phyloP scores from a whole-genome alignment of 2,797 vertebrate species.

The Argentina silus region DNA sequence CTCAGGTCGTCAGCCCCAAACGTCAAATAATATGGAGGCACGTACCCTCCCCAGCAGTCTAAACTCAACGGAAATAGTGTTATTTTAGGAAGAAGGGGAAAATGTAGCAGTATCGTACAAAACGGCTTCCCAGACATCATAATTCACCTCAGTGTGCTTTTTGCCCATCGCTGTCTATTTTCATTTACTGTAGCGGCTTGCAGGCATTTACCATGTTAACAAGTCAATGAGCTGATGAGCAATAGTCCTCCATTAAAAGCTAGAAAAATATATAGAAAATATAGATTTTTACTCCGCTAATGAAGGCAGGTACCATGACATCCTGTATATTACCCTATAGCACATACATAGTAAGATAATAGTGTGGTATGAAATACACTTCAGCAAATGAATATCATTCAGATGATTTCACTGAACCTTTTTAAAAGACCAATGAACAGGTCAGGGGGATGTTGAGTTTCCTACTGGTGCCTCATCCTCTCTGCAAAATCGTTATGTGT shows the following conservation, averaged over 20 bases:
- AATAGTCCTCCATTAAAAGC: too few relatives aligned
- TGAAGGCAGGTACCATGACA: too few relatives aligned
- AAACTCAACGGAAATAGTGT: slow-evolving; percentile 4
- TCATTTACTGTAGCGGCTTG: too few relatives aligned
- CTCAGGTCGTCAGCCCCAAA: background rate
- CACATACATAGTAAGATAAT: too few relatives aligned
- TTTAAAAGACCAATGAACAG: background rate
- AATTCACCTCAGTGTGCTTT: background rate
- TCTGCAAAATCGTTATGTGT: background rate
- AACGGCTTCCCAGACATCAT: background rate
- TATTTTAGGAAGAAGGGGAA: background rate
- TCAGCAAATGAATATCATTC: too few relatives aligned
- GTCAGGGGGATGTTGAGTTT: background rate
- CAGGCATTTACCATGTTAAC: too few relatives aligned
- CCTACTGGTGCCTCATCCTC: background rate
- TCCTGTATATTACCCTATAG: too few relatives aligned
- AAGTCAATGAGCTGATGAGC: too few relatives aligned
- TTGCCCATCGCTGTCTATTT: too few relatives aligned
- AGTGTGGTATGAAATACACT: too few relatives aligned
- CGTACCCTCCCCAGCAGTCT: background rate
- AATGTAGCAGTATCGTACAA: background rate
- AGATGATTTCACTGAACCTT: background rate
- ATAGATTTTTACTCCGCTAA: too few relatives aligned
- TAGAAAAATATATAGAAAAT: too few relatives aligned
- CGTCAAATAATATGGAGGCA: background rate